Base-by-base conservation (phyloP, 2,888 invertebrate genomes). In the Rapana venosa region DNA sequence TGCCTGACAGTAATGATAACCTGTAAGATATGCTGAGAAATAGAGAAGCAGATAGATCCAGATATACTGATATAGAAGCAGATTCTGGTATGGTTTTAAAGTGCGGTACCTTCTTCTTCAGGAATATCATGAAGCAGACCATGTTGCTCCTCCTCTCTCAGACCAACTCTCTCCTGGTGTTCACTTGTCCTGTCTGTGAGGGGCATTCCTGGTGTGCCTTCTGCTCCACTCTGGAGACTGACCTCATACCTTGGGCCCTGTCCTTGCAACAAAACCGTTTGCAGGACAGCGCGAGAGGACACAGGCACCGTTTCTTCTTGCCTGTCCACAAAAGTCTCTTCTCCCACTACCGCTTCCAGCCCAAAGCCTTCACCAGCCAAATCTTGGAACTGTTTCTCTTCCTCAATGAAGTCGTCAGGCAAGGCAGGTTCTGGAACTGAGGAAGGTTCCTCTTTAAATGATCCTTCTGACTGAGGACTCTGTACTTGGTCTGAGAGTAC, bases 371-470 rank as follows among this genome's bases (percentile, higher is more conserved):
- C 87, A 79, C 66, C 90, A 4, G 89, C 90, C 70, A 90, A 15
- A 35, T 90, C 74, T n/a, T 36, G n/a, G 56, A 84, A 85, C 36
- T 89, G 66, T 30, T 70, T 66, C 77, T 92, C 92, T 30, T 92
- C 92, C 20, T 58, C 85, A 20, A 56, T 84, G 79, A 92, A 92
- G 79, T 91, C 92, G 79, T 85, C 90, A 56, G 93, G 93, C 90
- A 93, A 87, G 17, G 90, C 86, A 8, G 93, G 93, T 88, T 93
- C 93, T 30, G 93, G 93, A 20, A 93, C 93, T 20, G 93, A 90
- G 4, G 92, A 92, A 30, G 93, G 93, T 77, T 91, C 92, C 58
- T 93, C 93, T 32, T 91, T 91, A 88, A 90, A 93, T 17, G 91
- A 91, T 58, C 90, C 92, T 86, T 93, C 93, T 17, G 92, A 92